phyloP scores from a whole-genome alignment of 2,113 vertebrate species.

The Nothocercus julius region DNA sequence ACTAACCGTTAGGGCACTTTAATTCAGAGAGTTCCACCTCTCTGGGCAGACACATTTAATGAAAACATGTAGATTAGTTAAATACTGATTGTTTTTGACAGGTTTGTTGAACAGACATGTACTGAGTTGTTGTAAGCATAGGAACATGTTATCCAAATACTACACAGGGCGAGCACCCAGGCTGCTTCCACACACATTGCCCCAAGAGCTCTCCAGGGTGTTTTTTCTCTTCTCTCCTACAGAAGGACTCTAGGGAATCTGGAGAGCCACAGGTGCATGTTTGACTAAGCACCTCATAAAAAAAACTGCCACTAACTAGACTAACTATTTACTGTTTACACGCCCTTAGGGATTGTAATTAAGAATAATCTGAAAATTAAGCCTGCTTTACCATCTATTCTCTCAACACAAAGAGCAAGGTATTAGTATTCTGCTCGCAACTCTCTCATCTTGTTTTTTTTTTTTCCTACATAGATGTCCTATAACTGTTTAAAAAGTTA shows the following conservation, averaged over 20 bases:
- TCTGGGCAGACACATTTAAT: neutral
- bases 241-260: neutral
- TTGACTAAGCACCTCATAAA: neutral
- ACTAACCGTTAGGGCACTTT: neutral
- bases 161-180: neutral
- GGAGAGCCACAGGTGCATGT: rapidly evolving
- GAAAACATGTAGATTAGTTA: neutral
- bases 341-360: neutral
- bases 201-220: neutral
- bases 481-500: neutral
- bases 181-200: rapidly evolving
- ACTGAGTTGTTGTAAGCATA: neutral
- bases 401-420: rapidly evolving
- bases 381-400: neutral
- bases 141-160: neutral
- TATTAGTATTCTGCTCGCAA: too few species aligned
- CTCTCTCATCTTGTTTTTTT: neutral
- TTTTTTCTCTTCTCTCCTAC: neutral
- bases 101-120: too few species aligned
- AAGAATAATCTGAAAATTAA: neutral
- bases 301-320: neutral
- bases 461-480: too few species aligned
- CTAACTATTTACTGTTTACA: neutral
- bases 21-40: neutral
- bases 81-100: too few species aligned